A percentile compares a stretch with the other conserved stretches of the same genome.
These are phyloP conservation scores for Zaprionus capensis DNA, from an alignment of 1,140 invertebrate genomes.

Conservation along the genomic window DNA sequence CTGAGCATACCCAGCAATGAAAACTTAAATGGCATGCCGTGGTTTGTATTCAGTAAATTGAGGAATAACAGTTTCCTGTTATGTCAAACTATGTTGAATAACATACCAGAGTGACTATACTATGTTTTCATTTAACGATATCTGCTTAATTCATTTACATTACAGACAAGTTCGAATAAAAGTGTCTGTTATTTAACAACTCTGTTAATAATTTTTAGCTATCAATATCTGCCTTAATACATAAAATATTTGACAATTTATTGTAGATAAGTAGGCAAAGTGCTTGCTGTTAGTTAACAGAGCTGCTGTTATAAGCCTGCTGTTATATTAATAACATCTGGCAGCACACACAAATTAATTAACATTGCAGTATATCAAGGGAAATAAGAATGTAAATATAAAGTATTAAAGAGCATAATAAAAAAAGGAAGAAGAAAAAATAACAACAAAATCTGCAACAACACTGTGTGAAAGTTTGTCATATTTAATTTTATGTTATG, in stretches of 20 bases:
- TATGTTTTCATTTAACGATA: too few species aligned
- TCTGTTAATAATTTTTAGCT: too few species aligned
- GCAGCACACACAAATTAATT: neutral
- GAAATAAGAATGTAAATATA: too few species aligned
- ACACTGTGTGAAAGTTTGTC: neutral
- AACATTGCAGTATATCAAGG: neutral
- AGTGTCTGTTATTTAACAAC: too few species aligned
- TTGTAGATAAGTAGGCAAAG: too few species aligned
- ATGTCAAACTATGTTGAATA: neutral
- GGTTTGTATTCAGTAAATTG: neutral
- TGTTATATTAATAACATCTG: neutral
- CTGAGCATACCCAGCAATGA: neutral
- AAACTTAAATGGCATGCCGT: neutral
- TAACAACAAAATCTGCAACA: neutral
- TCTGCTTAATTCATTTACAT: too few species aligned
- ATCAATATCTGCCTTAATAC: too few species aligned
- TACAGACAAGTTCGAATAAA: too few species aligned
- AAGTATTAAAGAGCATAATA: neutral
- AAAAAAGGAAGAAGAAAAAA: neutral
- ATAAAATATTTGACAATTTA: too few species aligned
- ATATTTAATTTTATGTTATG: constrained; percentile 5
- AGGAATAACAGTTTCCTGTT: neutral
- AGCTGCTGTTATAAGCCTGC: neutral
- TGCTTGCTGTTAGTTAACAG: constrained; percentile 2
- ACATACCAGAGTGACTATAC: neutral